Evolutionary conservation across 1,140 invertebrate species (phyloP).

Genomic region (Muscidifurax raptorellus): DNA sequence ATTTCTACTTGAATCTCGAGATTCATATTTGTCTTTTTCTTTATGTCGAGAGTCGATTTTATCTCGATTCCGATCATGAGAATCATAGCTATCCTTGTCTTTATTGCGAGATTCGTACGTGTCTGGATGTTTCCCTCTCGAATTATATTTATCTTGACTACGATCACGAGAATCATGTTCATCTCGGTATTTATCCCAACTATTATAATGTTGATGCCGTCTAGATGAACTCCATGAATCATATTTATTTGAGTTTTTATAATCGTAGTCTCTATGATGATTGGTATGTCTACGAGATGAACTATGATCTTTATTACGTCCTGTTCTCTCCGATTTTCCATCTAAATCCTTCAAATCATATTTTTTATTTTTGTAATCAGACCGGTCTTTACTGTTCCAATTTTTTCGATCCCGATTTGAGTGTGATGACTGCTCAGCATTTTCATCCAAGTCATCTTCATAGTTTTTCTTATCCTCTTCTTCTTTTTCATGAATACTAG

Average conservation of each 20-base stretch:
- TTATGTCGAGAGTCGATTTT: not conserved
- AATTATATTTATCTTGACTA: not conserved
- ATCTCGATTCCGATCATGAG: not conserved
- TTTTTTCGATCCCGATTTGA: not conserved
- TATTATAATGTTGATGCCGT: not conserved
- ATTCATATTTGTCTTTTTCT: not conserved
- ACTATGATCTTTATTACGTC: not conserved
- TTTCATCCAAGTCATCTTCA: not conserved
- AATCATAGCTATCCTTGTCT: not conserved
- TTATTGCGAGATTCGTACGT: not conserved
- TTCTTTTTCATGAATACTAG: not conserved
- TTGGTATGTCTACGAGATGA: not conserved
- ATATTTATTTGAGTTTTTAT: constrained; percentile 15
- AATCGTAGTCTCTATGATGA: constrained; percentile 23
- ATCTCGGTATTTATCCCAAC: constrained; percentile 9
- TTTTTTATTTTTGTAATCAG: constrained; percentile 4
- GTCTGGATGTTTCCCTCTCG: not conserved
- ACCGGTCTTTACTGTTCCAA: not conserved
- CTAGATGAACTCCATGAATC: constrained; percentile 31
- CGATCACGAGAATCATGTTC: constrained; percentile 11
- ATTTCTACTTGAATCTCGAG: not conserved
- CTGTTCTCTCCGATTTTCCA: not conserved
- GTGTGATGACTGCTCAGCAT: not conserved
- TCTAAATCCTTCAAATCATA: not conserved
- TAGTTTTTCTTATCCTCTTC: constrained; percentile 2